These are phyloP conservation scores for Botrylloides violaceus DNA, from an alignment of 23 tunicate species.

Conservation along the genomic window DNA sequence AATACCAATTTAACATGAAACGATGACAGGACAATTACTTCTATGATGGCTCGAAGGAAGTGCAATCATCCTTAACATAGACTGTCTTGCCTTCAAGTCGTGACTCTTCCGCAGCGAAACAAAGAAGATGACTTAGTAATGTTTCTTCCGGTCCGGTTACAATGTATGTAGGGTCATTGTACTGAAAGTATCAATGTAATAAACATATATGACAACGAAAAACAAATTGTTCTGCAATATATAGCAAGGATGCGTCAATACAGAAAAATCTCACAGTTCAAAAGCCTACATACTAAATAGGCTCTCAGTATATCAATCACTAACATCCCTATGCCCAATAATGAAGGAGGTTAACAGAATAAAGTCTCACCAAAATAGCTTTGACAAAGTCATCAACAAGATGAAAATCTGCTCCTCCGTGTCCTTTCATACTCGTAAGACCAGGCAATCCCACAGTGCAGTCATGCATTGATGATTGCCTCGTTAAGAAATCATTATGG, in stretches of 20 bases:
- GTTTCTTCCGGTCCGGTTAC: constrained; percentile 30
- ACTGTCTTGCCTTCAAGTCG: constrained; percentile 27
- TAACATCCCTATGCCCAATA: no score
- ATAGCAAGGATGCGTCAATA: no score
- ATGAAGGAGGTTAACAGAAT: no score
- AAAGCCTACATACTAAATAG: neutral
- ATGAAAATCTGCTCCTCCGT: constrained; percentile 51
- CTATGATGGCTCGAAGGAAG: no score
- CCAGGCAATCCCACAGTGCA: constrained; percentile 13
- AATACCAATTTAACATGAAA: no score
- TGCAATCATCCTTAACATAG: no score
- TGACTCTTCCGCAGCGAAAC: constrained; percentile 69
- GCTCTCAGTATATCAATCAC: no score
- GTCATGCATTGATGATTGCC: constrained; percentile 6
- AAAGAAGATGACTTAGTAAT: constrained; percentile 45
- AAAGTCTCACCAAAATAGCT: constrained; percentile 42
- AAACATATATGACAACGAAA: neutral
- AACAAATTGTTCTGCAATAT: neutral
- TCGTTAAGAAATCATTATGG: constrained; percentile 40
- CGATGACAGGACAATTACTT: no score
- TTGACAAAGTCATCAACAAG: constrained; percentile 39
- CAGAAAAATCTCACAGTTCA: no score
- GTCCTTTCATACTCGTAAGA: constrained; percentile 22
- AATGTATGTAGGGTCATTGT: constrained; percentile 34
- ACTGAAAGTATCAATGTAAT: neutral